Conservation (phyloP, 2,113 vertebrate genomes). For the Polyodon spathula region DNA sequence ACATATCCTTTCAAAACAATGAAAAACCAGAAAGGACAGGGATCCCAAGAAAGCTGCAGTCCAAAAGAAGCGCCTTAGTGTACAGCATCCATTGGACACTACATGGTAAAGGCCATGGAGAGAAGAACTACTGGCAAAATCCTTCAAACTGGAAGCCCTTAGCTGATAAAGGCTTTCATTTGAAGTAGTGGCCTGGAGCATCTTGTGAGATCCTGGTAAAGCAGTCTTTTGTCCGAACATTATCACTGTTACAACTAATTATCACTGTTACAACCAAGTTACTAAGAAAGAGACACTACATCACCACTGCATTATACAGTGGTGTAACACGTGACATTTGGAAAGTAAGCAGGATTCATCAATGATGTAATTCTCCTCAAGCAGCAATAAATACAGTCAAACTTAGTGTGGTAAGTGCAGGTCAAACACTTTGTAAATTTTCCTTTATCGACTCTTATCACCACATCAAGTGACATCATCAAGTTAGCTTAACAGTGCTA, state of each 20-base stretch:
- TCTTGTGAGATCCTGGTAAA: too few relatives aligned
- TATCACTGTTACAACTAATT: neutral
- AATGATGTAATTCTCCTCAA: neutral
- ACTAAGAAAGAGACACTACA: neutral
- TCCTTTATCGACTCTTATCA: too few relatives aligned
- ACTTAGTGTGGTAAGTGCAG: neutral
- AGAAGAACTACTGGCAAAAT: constrained; percentile 35
- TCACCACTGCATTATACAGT: neutral
- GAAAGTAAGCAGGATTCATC: neutral
- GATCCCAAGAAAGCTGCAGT: constrained; percentile 36
- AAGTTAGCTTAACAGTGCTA: too few relatives aligned
- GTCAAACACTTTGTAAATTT: neutral
- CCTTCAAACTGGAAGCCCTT: constrained; percentile 24
- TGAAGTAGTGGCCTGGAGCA: too few relatives aligned
- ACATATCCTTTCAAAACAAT: constrained; percentile 17
- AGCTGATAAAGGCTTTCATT: constrained; percentile 9
- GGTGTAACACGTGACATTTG: neutral
- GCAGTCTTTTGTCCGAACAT: too few relatives aligned
- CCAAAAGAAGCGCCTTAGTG: constrained; percentile 34
- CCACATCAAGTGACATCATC: too few relatives aligned
- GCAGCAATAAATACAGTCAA: neutral
- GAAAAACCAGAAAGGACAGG: constrained; percentile 29
- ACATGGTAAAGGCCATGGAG: constrained; percentile 45
- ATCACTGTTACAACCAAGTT: neutral
- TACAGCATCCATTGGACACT: constrained; percentile 24